A percentile compares a stretch with the other conserved stretches of the same genome.
Conservation (phyloP, 2,797 vertebrate species). For the Lepus oiostolus region DNA sequence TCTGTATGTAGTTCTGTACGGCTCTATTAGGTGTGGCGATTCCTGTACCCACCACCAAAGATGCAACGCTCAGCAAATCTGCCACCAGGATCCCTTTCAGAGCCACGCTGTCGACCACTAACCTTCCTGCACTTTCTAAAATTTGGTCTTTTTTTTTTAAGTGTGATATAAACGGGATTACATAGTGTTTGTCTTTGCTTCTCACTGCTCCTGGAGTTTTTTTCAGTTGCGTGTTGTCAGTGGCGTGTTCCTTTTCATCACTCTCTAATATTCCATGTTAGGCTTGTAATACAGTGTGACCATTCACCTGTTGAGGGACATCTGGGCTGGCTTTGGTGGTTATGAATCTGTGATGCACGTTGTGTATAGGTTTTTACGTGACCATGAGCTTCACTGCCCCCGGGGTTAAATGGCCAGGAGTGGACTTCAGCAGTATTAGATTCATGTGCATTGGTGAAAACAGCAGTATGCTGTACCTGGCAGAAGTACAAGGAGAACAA, state of each 20-base stretch:
- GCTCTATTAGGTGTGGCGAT: not conserved
- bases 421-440: not conserved
- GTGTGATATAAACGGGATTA: not conserved
- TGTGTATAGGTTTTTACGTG: not conserved
- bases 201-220: not conserved
- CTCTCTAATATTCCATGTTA: not conserved
- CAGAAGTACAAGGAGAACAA: not conserved
- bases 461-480: not conserved
- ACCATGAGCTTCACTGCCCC: not conserved
- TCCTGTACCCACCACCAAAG: not conserved
- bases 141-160: not conserved
- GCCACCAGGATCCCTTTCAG: no score
- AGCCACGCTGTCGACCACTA: no score
- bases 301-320: not conserved
- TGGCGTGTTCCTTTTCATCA: not conserved
- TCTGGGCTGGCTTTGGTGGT: not conserved
- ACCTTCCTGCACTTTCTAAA: not conserved
- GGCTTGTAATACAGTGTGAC: rapidly evolving
- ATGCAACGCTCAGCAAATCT: rapidly evolving
- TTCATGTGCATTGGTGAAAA: not conserved
- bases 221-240: rapidly evolving
- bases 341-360: not conserved
- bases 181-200: not conserved
- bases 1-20: not conserved
- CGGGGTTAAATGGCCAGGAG: not conserved